A percentile compares a stretch with the other conserved stretches of the same genome.
phyloP scores from a whole-genome alignment of 2,888 invertebrate species.

The Smittia sp. region DNA sequence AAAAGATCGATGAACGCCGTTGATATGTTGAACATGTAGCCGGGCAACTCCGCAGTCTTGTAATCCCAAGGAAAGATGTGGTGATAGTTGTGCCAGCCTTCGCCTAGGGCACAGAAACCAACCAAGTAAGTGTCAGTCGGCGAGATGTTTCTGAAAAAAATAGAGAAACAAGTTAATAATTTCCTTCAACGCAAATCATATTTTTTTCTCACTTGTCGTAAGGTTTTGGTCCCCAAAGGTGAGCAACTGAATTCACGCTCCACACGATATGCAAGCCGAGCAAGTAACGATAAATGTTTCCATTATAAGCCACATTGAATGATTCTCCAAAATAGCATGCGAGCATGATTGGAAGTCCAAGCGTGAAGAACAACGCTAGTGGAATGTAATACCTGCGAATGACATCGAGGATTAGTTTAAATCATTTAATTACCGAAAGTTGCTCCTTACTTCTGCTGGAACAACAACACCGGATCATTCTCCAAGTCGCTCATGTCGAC shows the following conservation, averaged over 20 bases:
- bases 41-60: conserved; percentile 70
- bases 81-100: conserved; percentile 55
- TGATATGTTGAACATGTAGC: conserved; percentile 63
- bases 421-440: background rate
- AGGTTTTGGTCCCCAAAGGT: conserved; percentile 86
- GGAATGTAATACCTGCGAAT: conserved; percentile 2
- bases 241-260: conserved; percentile 92
- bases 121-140: conserved; percentile 69
- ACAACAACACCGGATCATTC: conserved; percentile 77
- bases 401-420: background rate
- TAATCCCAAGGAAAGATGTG: conserved; percentile 85
- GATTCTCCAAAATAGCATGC: conserved; percentile 78
- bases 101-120: conserved; percentile 66
- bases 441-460: conserved; percentile 68
- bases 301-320: conserved; percentile 71
- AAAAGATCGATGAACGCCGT: conserved; percentile 66
- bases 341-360: conserved; percentile 73
- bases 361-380: conserved; percentile 57
- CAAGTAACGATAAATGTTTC: conserved; percentile 73
- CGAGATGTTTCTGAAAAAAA: conserved; percentile 60
- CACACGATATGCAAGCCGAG: conserved; percentile 81
- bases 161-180: no score
- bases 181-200: background rate
- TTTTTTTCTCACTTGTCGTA: conserved; percentile 67
- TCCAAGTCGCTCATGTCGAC: conserved; percentile 87